Percentiles rank a stretch among this genome's conserved stretches.
Conservation (phyloP, 2,797 vertebrate genomes). For the Myotis pilosus region DNA sequence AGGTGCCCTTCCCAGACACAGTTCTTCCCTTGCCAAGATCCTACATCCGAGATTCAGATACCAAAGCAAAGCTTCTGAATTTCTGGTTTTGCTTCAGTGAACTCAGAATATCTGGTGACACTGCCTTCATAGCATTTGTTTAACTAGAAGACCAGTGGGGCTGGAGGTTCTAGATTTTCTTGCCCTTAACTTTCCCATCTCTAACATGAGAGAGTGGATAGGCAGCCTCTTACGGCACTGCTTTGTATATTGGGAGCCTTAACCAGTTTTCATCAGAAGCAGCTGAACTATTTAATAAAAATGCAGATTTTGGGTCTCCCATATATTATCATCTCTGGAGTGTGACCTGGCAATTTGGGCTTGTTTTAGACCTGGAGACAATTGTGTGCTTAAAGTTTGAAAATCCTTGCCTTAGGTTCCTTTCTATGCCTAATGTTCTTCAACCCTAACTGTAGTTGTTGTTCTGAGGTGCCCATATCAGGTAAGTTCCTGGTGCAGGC, state of each 20-base stretch:
- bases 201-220: neutral
- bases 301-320: neutral
- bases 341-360: neutral
- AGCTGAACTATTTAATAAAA: neutral
- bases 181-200: neutral
- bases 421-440: neutral
- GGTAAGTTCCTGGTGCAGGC: neutral
- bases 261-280: neutral
- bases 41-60: neutral
- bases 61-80: neutral
- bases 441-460: neutral
- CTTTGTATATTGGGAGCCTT: neutral
- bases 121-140: neutral
- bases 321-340: neutral
- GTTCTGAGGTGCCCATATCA: neutral
- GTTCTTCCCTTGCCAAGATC: neutral
- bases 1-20: neutral
- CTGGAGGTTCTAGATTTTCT: neutral
- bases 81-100: conserved; percentile 30
- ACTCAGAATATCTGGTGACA: neutral
- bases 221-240: neutral
- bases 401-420: neutral
- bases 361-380: neutral
- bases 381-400: neutral
- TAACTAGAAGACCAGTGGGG: neutral